Base-by-base conservation (phyloP, 1,140 invertebrate genomes). In the Diprion similis region DNA sequence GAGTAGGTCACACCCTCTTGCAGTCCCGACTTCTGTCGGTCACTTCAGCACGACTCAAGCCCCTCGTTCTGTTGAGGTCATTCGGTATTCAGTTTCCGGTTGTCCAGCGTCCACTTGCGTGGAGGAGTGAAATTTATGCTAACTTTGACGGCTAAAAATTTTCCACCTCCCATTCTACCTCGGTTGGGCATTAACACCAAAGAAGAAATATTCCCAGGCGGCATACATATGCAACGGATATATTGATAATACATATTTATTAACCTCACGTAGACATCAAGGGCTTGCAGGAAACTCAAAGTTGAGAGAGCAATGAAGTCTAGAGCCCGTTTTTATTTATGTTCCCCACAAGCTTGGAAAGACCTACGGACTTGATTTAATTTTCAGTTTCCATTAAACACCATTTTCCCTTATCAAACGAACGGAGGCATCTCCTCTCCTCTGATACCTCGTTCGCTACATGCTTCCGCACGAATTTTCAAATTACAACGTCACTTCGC, bases 221-320 rank as follows among this genome's bases (percentile, higher is more conserved):
- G n/a, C 11, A 59, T 59, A 59, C 51, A 59, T 59, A 59, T 59
- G 51, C 51, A 59, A 59, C 51, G 51, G 3, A 59, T 4, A 15
- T 59, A 59, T 59, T 59, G 51, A 59, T 59, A 59, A 59, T 59
- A 59, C 51, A 59, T 59, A 59, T 59, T 59, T 59, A 59, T 59
- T 17, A 59, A 59, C 11, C n/a, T 59, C 51, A 9, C 51, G 11
- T 37, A 59, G 51, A 17, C 51, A 59, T 17, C 51, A 59, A 59
- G 51, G 51, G 51, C 51, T 15, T 37, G 24, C 24, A 37, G 24
- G 24, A 37, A 59, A 59, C 51, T 59, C 51, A 59, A 59, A 59
- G 51, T 17, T 15, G 11, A 17, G n/a, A 59, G 51, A 13, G 6
- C 51, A 4, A 59, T 17, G 51, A 17, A 59, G 51, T 59, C 51